Conservation (phyloP, 2,888 invertebrate genomes). For the Tolmerus cingulatus region DNA sequence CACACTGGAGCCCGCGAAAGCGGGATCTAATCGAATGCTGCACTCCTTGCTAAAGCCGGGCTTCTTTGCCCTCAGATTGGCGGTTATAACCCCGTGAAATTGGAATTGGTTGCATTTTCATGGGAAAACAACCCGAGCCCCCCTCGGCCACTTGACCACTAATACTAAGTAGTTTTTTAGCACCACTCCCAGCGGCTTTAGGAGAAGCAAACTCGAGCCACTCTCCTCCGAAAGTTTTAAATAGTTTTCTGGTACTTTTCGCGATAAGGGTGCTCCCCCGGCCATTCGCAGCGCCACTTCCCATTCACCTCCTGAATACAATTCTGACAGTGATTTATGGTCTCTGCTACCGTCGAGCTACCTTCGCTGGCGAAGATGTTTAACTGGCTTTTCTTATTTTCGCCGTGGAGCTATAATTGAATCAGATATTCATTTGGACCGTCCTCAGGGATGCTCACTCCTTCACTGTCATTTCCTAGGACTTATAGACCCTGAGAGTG, state of each 20-base stretch:
- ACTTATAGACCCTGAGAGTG: neutral
- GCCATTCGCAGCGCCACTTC: neutral
- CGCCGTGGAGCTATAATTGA: neutral
- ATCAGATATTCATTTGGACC: neutral
- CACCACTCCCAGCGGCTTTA: neutral
- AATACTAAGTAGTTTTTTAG: conserved; percentile 18
- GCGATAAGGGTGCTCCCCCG: neutral
- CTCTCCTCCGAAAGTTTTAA: conserved; percentile 7
- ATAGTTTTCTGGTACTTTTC: conserved; percentile 20
- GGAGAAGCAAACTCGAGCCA: neutral
- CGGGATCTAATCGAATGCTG: neutral
- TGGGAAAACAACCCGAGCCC: neutral
- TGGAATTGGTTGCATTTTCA: conserved; percentile 19
- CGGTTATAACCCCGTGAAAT: conserved; percentile 28
- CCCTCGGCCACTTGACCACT: neutral
- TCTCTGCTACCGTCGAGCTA: neutral
- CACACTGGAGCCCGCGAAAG: neutral
- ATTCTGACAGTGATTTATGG: conserved; percentile 14
- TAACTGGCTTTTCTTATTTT: neutral
- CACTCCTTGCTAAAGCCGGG: neutral
- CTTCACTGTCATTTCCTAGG: neutral
- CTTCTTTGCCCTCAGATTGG: neutral
- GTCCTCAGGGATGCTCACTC: neutral
- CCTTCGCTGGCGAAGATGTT: neutral
- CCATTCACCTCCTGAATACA: neutral